Percentiles rank a stretch among this genome's conserved stretches.
Evolutionary conservation across 2,888 invertebrate species (phyloP).

Genomic region (Lepidocyrtinus sp.): DNA sequence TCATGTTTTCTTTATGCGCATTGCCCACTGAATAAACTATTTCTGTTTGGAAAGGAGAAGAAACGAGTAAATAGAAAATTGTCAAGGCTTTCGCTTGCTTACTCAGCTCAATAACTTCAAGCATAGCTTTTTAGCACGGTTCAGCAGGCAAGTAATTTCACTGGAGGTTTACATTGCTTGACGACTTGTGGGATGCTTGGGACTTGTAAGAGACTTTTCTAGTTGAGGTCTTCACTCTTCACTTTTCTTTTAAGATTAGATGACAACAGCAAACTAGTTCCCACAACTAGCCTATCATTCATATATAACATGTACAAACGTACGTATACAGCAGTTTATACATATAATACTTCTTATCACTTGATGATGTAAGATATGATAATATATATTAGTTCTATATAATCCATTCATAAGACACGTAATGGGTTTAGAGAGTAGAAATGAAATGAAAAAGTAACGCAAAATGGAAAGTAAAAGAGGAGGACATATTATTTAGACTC

Average conservation of each 20-base stretch:
- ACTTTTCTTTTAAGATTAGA: conserved; percentile 30
- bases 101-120: conserved; percentile 54
- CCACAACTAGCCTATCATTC: background rate
- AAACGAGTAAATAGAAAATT: conserved; percentile 42
- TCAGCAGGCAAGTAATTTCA: conserved; percentile 56
- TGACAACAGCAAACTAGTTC: conserved; percentile 21
- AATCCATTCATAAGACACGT: background rate
- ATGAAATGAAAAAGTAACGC: background rate
- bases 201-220: conserved; percentile 48
- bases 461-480: conserved; percentile 30
- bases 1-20: background rate
- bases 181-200: conserved; percentile 50
- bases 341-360: background rate
- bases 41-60: background rate
- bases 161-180: conserved; percentile 42
- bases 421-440: background rate
- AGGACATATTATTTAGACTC: conserved; percentile 50
- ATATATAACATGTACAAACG: background rate
- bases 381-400: no score
- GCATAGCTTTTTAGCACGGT: conserved; percentile 55
- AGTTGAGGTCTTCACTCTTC: conserved; percentile 47
- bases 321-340: background rate
- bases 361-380: background rate
- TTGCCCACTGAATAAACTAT: background rate
- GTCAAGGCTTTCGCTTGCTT: conserved; percentile 54